Evolutionary conservation across 2,888 invertebrate species (phyloP).

Genomic region (Notocelia uddmanniana): DNA sequence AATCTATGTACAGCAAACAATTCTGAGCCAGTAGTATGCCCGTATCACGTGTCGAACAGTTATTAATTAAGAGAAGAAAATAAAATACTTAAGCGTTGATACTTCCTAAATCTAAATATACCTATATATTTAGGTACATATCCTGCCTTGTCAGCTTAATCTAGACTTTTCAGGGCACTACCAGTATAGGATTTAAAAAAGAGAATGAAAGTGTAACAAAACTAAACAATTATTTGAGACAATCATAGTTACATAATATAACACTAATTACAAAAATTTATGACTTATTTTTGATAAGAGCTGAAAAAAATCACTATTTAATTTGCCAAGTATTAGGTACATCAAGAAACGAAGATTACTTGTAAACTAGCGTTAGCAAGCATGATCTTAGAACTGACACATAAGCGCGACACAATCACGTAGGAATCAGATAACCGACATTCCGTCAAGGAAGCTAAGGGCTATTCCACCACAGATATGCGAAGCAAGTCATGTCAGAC

Average conservation of each 20-base stretch:
- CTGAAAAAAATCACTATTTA: background rate
- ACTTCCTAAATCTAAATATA: no score
- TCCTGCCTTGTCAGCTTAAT: no score
- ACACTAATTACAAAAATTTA: background rate
- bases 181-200: background rate
- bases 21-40: slow-evolving; percentile 27
- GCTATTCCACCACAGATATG: no score
- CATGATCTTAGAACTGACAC: no score
- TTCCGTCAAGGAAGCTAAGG: no score
- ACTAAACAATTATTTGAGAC: background rate
- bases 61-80: background rate
- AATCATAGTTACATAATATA: background rate
- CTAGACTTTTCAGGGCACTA: background rate
- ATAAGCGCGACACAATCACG: no score
- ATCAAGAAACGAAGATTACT: background rate
- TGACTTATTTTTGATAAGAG: background rate
- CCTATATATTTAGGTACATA: no score
- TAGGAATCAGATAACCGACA: no score
- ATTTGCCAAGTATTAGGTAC: slow-evolving; percentile 1
- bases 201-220: background rate
- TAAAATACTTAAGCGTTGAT: no score
- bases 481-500: no score
- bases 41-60: slow-evolving; percentile 27
- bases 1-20: slow-evolving; percentile 40
- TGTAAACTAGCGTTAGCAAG: background rate